These are phyloP conservation scores for Drosophila acutilabella DNA, from an alignment of 2,888 invertebrate species.

Conservation along the genomic window DNA sequence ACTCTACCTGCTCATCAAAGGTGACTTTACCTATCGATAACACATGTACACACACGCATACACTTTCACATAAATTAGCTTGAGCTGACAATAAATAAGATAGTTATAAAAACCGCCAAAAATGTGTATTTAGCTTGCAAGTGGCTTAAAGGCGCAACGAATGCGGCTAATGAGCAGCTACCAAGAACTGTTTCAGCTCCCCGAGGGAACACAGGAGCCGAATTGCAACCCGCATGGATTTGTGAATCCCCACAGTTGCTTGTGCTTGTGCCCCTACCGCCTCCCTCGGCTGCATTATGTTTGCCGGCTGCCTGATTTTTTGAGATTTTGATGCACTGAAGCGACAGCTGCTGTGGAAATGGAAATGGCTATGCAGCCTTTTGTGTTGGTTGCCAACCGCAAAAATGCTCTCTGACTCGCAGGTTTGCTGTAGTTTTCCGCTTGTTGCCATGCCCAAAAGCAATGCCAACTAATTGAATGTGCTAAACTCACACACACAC, in stretches of 20 bases:
- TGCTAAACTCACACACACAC: slow-evolving; percentile 51
- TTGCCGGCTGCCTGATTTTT: slow-evolving; percentile 75
- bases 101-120: slow-evolving; percentile 20
- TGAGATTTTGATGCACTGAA: slow-evolving; percentile 64
- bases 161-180: slow-evolving; percentile 61
- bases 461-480: slow-evolving; percentile 80
- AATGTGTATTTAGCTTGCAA: slow-evolving; percentile 38
- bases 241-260: neutral
- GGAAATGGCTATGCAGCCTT: slow-evolving; percentile 43
- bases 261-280: neutral
- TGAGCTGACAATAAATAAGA: slow-evolving; percentile 50
- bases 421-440: slow-evolving; percentile 32
- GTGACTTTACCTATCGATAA: slow-evolving; percentile 49
- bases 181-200: neutral
- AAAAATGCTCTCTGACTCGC: slow-evolving; percentile 59
- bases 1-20: slow-evolving; percentile 8
- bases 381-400: slow-evolving; percentile 71
- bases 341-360: slow-evolving; percentile 35
- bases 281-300: slow-evolving; percentile 51
- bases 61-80: slow-evolving; percentile 53
- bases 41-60: slow-evolving; percentile 6
- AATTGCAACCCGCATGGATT: slow-evolving; percentile 45
- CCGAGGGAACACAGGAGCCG: neutral
- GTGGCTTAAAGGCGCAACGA: slow-evolving; percentile 44
- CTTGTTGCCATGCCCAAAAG: slow-evolving; percentile 61